phyloP scores from a whole-genome alignment of 2,888 invertebrate species.

The Acrobasis repandana region DNA sequence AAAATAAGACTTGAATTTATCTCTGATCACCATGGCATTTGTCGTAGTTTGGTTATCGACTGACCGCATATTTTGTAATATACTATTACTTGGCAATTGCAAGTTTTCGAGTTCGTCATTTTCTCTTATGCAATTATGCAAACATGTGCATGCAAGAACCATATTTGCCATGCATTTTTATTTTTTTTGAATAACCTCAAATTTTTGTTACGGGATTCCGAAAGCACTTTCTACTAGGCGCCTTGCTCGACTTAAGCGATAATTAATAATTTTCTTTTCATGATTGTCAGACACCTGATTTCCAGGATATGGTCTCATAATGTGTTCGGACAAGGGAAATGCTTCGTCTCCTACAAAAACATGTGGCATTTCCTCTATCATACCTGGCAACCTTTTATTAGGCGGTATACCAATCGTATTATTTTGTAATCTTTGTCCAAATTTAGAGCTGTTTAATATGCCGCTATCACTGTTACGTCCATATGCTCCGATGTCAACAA shows the following conservation, averaged over 20 bases:
- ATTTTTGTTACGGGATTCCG: constrained; percentile 29
- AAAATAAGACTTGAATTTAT: not conserved
- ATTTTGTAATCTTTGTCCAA: constrained; percentile 30
- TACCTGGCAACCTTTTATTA: constrained; percentile 19
- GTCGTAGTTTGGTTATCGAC: not conserved
- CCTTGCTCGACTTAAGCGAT: constrained; percentile 32
- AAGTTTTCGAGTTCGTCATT: too few species aligned
- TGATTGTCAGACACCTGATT: constrained; percentile 25
- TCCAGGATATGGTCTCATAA: constrained; percentile 34
- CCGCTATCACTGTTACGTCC: constrained; percentile 33
- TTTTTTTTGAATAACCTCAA: constrained; percentile 27
- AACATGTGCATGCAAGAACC: too few species aligned
- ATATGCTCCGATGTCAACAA: constrained; percentile 32
- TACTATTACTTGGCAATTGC: too few species aligned
- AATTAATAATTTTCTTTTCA: constrained; percentile 32
- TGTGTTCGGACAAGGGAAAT: constrained; percentile 30
- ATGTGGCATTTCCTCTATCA: constrained; percentile 30
- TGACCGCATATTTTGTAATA: not conserved
- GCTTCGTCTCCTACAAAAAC: constrained; percentile 43
- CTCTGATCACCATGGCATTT: not conserved
- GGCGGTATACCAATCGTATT: constrained; percentile 15
- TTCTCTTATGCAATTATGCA: too few species aligned
- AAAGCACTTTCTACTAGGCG: constrained; percentile 31
- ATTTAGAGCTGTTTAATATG: constrained; percentile 31
- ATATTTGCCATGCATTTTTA: too few species aligned